These are phyloP conservation scores for Zele albiditarsus DNA, from an alignment of 2,888 invertebrate genomes.

Conservation along the genomic window DNA sequence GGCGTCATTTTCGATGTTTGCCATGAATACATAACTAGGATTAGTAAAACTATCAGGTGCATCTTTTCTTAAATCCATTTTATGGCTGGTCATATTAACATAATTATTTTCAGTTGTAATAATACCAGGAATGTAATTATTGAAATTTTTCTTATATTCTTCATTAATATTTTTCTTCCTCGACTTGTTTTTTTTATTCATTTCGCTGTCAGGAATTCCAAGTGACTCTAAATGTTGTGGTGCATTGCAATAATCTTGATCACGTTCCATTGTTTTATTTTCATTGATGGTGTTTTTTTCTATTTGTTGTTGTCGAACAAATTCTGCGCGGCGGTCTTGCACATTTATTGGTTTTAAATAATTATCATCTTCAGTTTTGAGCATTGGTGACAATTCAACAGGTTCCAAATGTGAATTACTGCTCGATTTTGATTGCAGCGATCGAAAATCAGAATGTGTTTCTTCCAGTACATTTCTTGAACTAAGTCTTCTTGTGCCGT, in stretches of 20 bases:
- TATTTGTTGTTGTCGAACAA: conserved; percentile 60
- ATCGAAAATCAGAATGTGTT: conserved; percentile 74
- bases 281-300: conserved; percentile 47
- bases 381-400: conserved; percentile 64
- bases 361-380: conserved; percentile 62
- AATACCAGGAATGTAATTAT: conserved; percentile 62
- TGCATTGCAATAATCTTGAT: conserved; percentile 66
- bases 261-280: conserved; percentile 42
- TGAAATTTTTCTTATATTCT: conserved; percentile 44
- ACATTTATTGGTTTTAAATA: conserved; percentile 69
- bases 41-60: conserved; percentile 67
- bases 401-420: conserved; percentile 60
- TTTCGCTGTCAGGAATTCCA: conserved; percentile 50
- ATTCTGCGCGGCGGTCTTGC: conserved; percentile 65
- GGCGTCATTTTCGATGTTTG: conserved; percentile 43
- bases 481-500: conserved; percentile 74
- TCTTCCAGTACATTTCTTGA: conserved; percentile 73
- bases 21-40: conserved; percentile 70
- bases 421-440: conserved; percentile 18
- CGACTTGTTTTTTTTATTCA: conserved; percentile 25
- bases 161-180: conserved; percentile 36
- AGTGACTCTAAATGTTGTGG: conserved; percentile 56
- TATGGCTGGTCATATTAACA: conserved; percentile 75
- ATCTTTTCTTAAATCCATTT: conserved; percentile 66
- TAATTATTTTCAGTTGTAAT: conserved; percentile 73